These are phyloP conservation scores for Microcebus griseorufus DNA, from an alignment of 2,113 vertebrate genomes.

Conservation along the genomic window DNA sequence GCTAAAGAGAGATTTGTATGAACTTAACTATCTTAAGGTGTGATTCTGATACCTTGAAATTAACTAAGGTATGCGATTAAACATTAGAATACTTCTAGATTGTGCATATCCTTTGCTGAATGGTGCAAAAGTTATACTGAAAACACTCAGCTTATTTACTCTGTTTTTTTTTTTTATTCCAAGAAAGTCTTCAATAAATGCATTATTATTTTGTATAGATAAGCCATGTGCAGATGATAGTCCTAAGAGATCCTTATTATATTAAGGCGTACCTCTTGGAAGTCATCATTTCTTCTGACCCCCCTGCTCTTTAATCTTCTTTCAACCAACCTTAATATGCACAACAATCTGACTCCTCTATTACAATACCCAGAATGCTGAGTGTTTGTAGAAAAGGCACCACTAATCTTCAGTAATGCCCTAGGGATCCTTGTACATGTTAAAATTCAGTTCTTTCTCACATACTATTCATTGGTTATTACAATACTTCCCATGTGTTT, in stretches of 20 bases:
- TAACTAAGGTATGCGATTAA: background rate
- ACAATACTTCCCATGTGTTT: background rate
- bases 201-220: background rate
- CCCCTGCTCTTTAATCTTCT: background rate
- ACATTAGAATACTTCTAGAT: background rate
- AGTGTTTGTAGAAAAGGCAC: background rate
- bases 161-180: background rate
- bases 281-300: background rate
- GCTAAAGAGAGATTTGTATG: background rate
- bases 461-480: background rate
- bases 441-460: background rate
- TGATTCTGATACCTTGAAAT: background rate
- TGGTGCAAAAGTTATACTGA: fast-evolving
- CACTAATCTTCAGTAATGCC: background rate
- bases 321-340: background rate
- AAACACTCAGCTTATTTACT: background rate
- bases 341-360: background rate
- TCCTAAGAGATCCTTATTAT: background rate
- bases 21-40: background rate
- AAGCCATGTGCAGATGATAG: background rate
- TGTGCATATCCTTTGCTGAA: background rate
- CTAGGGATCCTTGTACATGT: background rate
- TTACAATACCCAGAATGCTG: background rate
- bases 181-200: background rate
- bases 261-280: background rate